Percentiles rank a stretch among this genome's conserved stretches.
phyloP scores from a whole-genome alignment of 2,888 invertebrate species.

The Hyalella azteca region DNA sequence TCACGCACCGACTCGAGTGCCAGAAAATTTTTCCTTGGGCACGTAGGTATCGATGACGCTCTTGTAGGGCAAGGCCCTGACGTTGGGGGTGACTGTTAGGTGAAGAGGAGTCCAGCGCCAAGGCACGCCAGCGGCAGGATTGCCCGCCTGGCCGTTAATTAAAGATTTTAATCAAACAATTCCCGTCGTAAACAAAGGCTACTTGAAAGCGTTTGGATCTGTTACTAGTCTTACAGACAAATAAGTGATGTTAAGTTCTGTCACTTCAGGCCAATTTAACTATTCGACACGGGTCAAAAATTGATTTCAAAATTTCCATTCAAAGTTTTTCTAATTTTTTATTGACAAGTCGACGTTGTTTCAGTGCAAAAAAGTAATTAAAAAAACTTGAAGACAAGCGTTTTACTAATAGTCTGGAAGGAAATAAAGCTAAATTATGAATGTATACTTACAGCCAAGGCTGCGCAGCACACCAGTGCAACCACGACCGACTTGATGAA shows the following conservation, averaged over 20 bases:
- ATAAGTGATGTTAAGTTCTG: not conserved
- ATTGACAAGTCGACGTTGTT: not conserved
- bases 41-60: constrained; percentile 12
- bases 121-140: not conserved
- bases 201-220: not conserved
- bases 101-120: not conserved
- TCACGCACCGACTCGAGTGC: constrained; percentile 44
- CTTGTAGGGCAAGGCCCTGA: constrained; percentile 17
- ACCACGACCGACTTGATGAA: not conserved
- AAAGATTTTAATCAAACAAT: not conserved
- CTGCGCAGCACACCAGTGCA: not conserved
- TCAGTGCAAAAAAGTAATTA: no score
- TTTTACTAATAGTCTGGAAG: no score
- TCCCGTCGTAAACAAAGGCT: not conserved
- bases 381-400: no score
- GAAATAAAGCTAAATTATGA: not conserved
- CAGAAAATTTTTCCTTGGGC: not conserved
- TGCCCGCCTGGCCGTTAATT: not conserved
- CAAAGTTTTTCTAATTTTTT: not conserved
- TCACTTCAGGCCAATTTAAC: not conserved
- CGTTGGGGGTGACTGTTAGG: constrained; percentile 27
- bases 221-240: not conserved
- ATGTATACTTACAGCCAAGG: not conserved
- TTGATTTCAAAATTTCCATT: not conserved
- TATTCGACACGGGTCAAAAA: no score